Evolutionary conservation across 2,113 vertebrate species (phyloP).

Genomic region (Carlito syrichta): DNA sequence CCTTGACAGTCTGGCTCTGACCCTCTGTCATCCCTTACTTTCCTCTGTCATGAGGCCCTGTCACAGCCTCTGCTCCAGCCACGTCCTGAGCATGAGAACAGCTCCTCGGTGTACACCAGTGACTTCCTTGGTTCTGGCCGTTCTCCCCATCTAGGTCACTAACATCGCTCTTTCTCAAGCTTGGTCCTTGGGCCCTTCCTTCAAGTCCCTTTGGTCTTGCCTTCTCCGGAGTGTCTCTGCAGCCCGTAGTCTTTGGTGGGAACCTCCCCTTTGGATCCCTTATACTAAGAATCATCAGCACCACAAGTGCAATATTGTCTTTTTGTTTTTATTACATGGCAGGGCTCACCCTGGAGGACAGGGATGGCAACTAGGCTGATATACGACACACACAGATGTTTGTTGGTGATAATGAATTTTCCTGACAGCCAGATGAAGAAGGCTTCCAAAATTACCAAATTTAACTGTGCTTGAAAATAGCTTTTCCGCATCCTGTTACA

Average conservation of each 20-base stretch:
- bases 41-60: not conserved
- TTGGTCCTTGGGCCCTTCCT: not conserved
- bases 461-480: not conserved
- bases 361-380: not conserved
- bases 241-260: accelerated
- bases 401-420: not conserved
- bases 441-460: not conserved
- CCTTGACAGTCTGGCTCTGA: not conserved
- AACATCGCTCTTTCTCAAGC: not conserved
- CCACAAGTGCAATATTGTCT: not conserved
- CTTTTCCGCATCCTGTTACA: not conserved
- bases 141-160: not conserved
- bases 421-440: not conserved
- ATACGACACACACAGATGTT: accelerated
- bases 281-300: not conserved
- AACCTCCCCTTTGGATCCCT: not conserved
- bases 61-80: not conserved
- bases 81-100: not conserved
- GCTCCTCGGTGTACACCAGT: accelerated
- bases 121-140: not conserved
- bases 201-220: not conserved
- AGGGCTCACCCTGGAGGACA: not conserved
- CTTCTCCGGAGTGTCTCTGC: not conserved
- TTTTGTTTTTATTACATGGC: not conserved
- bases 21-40: not conserved